Percentiles rank a stretch among this genome's conserved stretches.
Conservation (phyloP, 2,797 vertebrate species). For the Crypturellus tataupa region DNA sequence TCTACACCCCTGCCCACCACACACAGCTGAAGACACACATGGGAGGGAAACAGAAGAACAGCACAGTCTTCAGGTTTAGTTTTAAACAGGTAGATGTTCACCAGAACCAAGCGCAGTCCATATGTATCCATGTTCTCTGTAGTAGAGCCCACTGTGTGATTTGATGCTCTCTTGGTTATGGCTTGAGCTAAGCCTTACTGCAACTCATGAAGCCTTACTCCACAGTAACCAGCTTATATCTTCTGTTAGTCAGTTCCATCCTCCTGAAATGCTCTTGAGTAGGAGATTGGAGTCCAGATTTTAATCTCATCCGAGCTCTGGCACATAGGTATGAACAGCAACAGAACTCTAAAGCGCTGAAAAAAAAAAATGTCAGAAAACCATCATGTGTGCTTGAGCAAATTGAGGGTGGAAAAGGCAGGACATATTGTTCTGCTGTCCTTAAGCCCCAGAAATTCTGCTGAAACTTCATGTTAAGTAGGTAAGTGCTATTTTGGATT, state of each 20-base stretch:
- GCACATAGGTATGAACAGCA: not conserved
- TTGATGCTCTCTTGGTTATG: not conserved
- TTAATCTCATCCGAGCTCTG: not conserved
- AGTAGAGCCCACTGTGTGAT: not conserved
- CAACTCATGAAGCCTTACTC: not conserved
- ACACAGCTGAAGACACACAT: accelerated
- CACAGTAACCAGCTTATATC: not conserved
- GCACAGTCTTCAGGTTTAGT: not conserved
- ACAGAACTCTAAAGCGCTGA: not conserved
- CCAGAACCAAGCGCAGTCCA: not conserved
- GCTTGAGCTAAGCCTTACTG: not conserved
- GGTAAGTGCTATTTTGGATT: not conserved
- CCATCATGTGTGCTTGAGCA: not conserved
- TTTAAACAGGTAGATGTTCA: not conserved
- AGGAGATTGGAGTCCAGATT: not conserved
- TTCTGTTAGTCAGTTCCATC: not conserved
- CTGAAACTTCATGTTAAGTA: not conserved
- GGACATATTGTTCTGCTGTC: not conserved
- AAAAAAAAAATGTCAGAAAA: not conserved
- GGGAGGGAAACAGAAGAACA: not conserved
- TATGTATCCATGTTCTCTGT: not conserved
- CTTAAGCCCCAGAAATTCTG: not conserved
- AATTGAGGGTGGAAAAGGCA: not conserved
- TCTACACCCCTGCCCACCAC: accelerated
- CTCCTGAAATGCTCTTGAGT: not conserved